phyloP scores from a whole-genome alignment of 2,888 invertebrate species.

The Sinotaia quadrata region DNA sequence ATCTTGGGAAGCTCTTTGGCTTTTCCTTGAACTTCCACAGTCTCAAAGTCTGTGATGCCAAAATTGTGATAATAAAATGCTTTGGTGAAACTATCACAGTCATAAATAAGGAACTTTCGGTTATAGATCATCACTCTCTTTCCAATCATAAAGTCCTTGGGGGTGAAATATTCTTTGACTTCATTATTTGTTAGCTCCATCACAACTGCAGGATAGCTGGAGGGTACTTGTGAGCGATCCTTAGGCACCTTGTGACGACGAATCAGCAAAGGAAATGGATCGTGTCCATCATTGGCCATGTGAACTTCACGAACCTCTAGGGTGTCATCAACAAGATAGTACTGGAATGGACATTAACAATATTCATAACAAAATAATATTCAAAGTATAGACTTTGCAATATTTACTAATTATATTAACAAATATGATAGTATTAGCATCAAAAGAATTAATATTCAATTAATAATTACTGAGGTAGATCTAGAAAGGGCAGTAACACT shows the following conservation, averaged over 20 bases:
- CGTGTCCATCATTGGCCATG: conserved; percentile 82
- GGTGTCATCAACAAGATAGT: conserved; percentile 87
- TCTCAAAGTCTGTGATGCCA: conserved; percentile 71
- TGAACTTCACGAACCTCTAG: conserved; percentile 84
- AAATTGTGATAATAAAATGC: conserved; percentile 79
- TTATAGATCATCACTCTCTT: conserved; percentile 73
- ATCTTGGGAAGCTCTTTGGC: conserved; percentile 62
- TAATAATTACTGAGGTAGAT: too few relatives aligned
- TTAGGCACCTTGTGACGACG: conserved; percentile 80
- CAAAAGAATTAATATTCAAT: too few relatives aligned
- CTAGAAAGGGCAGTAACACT: too few relatives aligned
- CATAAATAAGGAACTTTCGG: conserved; percentile 80
- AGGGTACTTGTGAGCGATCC: conserved; percentile 61
- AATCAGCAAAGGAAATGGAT: conserved; percentile 83
- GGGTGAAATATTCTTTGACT: conserved; percentile 83
- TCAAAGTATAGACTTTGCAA: too few relatives aligned
- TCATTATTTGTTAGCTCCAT: conserved; percentile 82
- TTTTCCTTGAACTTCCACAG: conserved; percentile 66
- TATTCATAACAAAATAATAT: too few relatives aligned
- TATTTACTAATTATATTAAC: too few relatives aligned
- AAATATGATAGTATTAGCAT: too few relatives aligned
- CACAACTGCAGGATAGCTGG: conserved; percentile 75
- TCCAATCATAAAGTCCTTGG: conserved; percentile 84
- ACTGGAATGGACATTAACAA: conserved; percentile 70
- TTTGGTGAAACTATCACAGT: conserved; percentile 86